Percentiles rank a stretch among this genome's conserved stretches.
phyloP scores from a whole-genome alignment of 2,113 vertebrate species.

The Arothron firmamentum region DNA sequence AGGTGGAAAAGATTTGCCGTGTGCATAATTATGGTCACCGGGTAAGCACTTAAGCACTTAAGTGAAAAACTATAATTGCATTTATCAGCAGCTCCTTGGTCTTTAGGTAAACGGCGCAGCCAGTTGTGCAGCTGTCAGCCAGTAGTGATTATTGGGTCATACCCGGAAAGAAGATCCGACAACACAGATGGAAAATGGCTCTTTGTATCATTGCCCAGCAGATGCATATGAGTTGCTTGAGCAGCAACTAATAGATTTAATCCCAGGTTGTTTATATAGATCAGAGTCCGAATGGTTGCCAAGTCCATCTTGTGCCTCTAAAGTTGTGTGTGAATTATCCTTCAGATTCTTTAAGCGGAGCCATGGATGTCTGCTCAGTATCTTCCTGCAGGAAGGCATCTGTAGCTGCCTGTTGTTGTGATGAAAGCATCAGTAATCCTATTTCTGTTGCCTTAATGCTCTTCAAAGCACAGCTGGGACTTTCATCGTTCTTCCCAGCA shows the following conservation, averaged over 20 bases:
- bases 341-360: constrained; percentile 6
- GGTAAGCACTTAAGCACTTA: not conserved
- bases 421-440: constrained; percentile 26
- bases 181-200: not conserved
- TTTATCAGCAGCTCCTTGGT: not conserved
- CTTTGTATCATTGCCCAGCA: not conserved
- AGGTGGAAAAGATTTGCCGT: too few relatives aligned
- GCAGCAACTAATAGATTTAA: too few relatives aligned
- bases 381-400: constrained; percentile 14
- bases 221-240: too few relatives aligned
- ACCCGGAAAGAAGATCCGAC: constrained; percentile 7
- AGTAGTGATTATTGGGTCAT: constrained; percentile 7
- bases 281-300: not conserved
- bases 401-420: constrained; percentile 14
- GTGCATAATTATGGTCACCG: too few relatives aligned
- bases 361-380: constrained; percentile 21
- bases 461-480: constrained; percentile 42
- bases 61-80: not conserved
- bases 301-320: not conserved
- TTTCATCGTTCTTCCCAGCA: constrained; percentile 46
- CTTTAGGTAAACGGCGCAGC: constrained; percentile 4
- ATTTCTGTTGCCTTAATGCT: constrained; percentile 17
- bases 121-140: constrained; percentile 26
- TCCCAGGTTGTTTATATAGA: too few relatives aligned
- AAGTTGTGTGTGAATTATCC: constrained; percentile 4